Evolutionary conservation across 2,113 vertebrate species (phyloP).

Genomic region (Bettongia penicillata): DNA sequence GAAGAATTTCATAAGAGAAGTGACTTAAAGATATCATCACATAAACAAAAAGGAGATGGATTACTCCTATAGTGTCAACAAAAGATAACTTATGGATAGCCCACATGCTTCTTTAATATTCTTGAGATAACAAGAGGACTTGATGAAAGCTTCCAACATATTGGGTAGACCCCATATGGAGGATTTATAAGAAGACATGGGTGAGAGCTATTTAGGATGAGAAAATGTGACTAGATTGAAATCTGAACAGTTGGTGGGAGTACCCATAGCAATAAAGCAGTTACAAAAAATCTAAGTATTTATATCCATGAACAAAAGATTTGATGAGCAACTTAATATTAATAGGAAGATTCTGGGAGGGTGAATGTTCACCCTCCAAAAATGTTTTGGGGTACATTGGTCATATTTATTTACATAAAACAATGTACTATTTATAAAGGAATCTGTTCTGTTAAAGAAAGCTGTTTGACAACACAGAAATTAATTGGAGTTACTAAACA

Average conservation of each 20-base stretch:
- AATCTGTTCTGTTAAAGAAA: background rate
- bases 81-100: background rate
- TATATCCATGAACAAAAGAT: conserved; percentile 3
- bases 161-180: background rate
- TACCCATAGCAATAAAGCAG: background rate
- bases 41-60: background rate
- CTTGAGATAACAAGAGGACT: background rate
- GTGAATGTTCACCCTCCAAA: background rate
- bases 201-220: background rate
- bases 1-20: background rate
- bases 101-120: background rate
- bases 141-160: background rate
- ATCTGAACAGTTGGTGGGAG: background rate
- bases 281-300: background rate
- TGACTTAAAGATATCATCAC: background rate
- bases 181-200: background rate
- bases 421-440: background rate
- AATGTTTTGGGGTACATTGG: background rate
- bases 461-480: background rate
- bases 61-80: background rate
- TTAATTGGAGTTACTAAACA: background rate
- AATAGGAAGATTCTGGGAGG: conserved; percentile 33
- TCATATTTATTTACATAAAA: conserved; percentile 12
- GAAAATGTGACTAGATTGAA: background rate
- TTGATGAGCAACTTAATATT: background rate